Evolutionary conservation across 2,113 vertebrate species (phyloP), one percentile per base, ranked within the genome.

Genomic region (Pygoscelis adeliae): DNA sequence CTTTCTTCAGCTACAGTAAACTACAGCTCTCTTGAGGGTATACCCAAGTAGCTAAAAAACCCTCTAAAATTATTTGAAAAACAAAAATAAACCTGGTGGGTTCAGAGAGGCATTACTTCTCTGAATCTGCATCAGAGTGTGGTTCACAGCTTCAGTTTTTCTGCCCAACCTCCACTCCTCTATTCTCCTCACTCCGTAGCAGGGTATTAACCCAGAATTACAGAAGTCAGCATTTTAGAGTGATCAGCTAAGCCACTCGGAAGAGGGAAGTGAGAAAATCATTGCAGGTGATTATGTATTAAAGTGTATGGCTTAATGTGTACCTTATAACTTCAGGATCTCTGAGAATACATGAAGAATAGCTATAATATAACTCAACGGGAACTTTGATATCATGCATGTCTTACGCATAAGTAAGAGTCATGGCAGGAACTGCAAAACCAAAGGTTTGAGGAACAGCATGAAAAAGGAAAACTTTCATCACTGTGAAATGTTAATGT

Each of bases 201-300:
- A 71, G 38, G 15, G 42, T 53, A 82, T 52, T 30, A 63, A 82
- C 30, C 13, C n/a, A 59, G 58, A 83, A 49, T 40, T 69, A 90
- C 23, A 34, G 15, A 76, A 72, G 14, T 42, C 59, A 80, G 16
- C 50, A 80, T 80, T 81, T 80, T 10, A 46, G 23, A 79, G 36
- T 4, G 3, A 95, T 77, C 72, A 83, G 40, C 30, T 72, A 83
- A 86, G 53, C 26, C 40, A 69, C 13, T 67, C 9, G 15, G 40
- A 86, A 56, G 58, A 77, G 7, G 36, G 49, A 93, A 53, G 62
- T 30, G 53, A 88, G 62, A 95, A 89, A 86, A 61, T 56, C 32
- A 88, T 21, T 62, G 13, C 63, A 86, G 46, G 4, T 8, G 29
- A 88, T 40, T 34, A 61, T 0, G 1, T 58, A 46, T 25, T 46